A percentile compares a stretch with the other conserved stretches of the same genome.
Conservation (phyloP, 2,113 vertebrate genomes). For the Zootoca vivipara region DNA sequence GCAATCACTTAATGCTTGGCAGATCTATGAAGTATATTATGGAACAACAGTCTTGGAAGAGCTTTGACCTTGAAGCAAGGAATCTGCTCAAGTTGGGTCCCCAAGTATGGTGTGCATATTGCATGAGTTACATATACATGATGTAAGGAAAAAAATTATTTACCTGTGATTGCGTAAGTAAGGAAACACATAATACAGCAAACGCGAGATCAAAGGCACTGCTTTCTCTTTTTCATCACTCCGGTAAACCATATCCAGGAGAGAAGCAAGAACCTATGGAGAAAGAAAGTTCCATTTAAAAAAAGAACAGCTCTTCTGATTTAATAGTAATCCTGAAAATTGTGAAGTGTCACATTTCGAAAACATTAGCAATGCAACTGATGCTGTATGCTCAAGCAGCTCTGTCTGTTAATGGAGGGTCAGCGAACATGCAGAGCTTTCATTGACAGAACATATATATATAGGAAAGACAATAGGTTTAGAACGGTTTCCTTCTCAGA, state of each 20-base stretch:
- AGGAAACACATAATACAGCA: slow-evolving; percentile 96
- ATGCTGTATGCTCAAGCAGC: background rate
- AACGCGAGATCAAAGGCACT: slow-evolving; percentile 90
- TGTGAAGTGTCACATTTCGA: background rate
- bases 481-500: background rate
- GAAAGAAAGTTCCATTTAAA: background rate
- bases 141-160: background rate
- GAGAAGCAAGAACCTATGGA: slow-evolving; percentile 87
- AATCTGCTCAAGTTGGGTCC: background rate
- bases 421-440: too few relatives aligned
- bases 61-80: background rate
- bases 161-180: slow-evolving; percentile 97
- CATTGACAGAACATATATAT: background rate
- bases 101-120: background rate
- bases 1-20: background rate
- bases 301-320: background rate
- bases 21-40: background rate
- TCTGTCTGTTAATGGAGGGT: too few relatives aligned
- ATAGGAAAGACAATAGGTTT: background rate
- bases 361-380: background rate
- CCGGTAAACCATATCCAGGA: slow-evolving; percentile 95
- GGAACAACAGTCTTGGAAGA: background rate
- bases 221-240: slow-evolving; percentile 98
- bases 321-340: background rate
- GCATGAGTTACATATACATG: background rate